phyloP scores from a whole-genome alignment of 1,140 invertebrate genomes.

The Homalodisca vitripennis region DNA sequence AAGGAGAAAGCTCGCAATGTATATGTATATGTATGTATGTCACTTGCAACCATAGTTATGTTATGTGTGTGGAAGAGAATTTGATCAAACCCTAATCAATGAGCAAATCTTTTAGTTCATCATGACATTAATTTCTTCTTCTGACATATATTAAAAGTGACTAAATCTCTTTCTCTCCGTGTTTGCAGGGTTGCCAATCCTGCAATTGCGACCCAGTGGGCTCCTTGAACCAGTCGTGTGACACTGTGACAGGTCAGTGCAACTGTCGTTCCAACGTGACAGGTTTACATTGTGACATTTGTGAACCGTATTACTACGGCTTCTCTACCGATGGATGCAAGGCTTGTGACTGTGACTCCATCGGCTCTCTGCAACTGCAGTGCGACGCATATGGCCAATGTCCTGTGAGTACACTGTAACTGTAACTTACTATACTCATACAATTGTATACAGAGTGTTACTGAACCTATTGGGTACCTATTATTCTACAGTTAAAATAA shows the following conservation, averaged over 20 bases:
- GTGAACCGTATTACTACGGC: constrained; percentile 82
- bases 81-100: too few species aligned
- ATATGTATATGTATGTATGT: too few species aligned
- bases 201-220: constrained; percentile 88
- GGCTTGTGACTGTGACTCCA: constrained; percentile 83
- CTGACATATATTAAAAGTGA: too few species aligned
- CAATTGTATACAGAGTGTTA: too few species aligned
- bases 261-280: constrained; percentile 82
- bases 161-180: not conserved
- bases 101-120: too few species aligned
- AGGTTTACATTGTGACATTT: constrained; percentile 80
- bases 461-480: too few species aligned
- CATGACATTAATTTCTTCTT: too few species aligned
- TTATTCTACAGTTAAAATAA: too few species aligned
- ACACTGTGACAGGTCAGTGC: constrained; percentile 80
- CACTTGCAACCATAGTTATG: too few species aligned
- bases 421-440: too few species aligned
- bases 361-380: constrained; percentile 81
- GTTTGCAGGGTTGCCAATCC: constrained; percentile 68
- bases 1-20: too few species aligned
- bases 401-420: constrained; percentile 61
- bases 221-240: constrained; percentile 79
- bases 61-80: too few species aligned
- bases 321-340: constrained; percentile 84
- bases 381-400: constrained; percentile 84